Evolutionary conservation across 2,113 vertebrate genomes (phyloP).

Genomic region (Xiphorhynchus elegans): DNA sequence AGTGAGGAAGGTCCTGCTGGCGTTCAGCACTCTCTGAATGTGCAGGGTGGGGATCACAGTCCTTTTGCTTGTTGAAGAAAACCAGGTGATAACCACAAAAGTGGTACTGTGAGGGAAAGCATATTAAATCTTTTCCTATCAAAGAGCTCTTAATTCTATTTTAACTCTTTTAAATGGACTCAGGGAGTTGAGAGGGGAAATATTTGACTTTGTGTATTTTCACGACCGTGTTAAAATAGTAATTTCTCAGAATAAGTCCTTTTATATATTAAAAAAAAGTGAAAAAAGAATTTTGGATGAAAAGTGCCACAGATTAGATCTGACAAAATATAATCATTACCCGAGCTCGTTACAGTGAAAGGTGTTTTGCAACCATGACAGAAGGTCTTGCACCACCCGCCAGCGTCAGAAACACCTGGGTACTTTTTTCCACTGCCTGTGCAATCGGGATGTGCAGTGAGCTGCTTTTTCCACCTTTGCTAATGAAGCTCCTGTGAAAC

Average conservation of each 20-base stretch:
- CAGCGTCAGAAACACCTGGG: neutral
- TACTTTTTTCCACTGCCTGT: constrained; percentile 1
- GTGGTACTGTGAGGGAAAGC: neutral
- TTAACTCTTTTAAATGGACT: neutral
- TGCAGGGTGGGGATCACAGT: too few species aligned
- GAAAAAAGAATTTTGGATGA: neutral
- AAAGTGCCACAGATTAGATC: neutral
- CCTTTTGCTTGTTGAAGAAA: neutral
- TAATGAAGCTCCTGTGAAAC: neutral
- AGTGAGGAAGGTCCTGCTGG: neutral
- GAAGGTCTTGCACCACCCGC: neutral
- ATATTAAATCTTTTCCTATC: neutral
- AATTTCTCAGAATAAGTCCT: neutral
- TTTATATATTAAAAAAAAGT: neutral
- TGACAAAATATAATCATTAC: neutral
- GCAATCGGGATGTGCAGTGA: neutral
- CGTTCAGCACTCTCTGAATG: neutral
- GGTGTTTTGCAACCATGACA: neutral
- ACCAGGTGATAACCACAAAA: neutral
- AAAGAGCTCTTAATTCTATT: neutral
- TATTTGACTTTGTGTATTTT: neutral
- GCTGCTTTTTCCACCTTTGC: neutral
- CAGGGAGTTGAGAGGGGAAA: neutral
- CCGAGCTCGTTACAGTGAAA: neutral
- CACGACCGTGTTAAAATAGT: neutral